Base-by-base conservation (phyloP, 2,888 invertebrate species). In the Lampropteryx suffumata region DNA sequence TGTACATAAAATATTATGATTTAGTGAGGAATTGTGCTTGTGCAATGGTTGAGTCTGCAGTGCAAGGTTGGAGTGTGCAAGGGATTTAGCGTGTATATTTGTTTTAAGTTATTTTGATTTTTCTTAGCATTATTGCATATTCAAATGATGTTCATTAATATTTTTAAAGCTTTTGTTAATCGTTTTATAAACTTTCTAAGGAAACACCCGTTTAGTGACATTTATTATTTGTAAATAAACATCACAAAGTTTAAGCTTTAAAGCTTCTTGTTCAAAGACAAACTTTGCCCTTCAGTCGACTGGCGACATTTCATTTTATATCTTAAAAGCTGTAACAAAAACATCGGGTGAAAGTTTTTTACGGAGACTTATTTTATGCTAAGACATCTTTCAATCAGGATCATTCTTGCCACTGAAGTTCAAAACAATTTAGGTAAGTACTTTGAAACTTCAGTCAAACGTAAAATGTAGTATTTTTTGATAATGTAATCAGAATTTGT, bases 321-420 rank as follows among this genome's bases (percentile, higher is more conserved):
- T 45, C 50, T 39, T 54, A 54, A 51, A 55, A 53, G 63, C 69
- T 70, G 69, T 59, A 68, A 70, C 64, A 69, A 51, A 69, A 69
- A 69, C 40, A 46, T 56, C 13, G 43, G 44, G 36, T 57, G 47
- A 51, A 57, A 58, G 50, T 48, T 55, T 50, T 17, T 56, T 45
- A 41, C 49, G 30, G 27, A 35, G 32, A 28, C 28, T 44, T 37
- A 44, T 44, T 51, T 55, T 55, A 37, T 50, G 47, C 42, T 17
- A 26, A 34, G 28, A 33, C 46, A 50, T 40, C 30, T 45, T 45
- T 53, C 48, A 44, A 47, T 41, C 43, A 49, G 12, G 45, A 39
- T 41, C 28, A 27, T 36, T 52, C 45, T 39, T 45, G 33, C 24
- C 49, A 30, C 37, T 33, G 9, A 55, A 48, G 33, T 41, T 47